These are phyloP conservation scores for Drosophila fuyamai DNA, from an alignment of 1,140 invertebrate genomes.

Conservation along the genomic window DNA sequence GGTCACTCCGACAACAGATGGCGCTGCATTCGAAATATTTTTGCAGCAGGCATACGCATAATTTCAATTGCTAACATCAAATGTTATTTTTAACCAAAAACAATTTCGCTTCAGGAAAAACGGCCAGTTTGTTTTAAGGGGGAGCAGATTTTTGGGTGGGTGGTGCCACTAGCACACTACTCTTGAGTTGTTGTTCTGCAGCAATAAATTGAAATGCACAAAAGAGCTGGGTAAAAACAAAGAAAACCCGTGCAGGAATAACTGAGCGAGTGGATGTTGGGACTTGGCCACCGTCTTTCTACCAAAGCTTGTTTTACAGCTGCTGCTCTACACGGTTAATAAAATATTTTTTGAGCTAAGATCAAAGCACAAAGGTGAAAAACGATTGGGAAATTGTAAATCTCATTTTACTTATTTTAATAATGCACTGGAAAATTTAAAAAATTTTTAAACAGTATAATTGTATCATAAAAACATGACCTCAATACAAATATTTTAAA, in stretches of 20 bases:
- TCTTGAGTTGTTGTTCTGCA: constrained; percentile 36
- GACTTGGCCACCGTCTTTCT: constrained; percentile 32
- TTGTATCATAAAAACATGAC: too few relatives aligned
- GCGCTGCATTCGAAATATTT: constrained; percentile 54
- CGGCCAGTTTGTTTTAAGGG: constrained; percentile 17
- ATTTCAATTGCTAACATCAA: constrained; percentile 65
- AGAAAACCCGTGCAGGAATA: constrained; percentile 11
- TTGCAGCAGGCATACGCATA: constrained; percentile 60
- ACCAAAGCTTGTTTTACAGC: constrained; percentile 59
- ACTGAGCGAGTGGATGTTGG: constrained; percentile 25
- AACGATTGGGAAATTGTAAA: too few relatives aligned
- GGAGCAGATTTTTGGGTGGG: constrained; percentile 14
- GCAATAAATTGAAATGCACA: constrained; percentile 48
- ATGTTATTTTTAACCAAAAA: constrained; percentile 65
- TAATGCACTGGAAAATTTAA: too few relatives aligned
- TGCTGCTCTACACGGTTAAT: constrained; percentile 12
- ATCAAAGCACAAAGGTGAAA: neutral
- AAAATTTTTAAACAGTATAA: too few relatives aligned
- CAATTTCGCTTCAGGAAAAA: constrained; percentile 40
- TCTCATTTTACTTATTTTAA: too few relatives aligned
- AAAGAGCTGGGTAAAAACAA: constrained; percentile 7
- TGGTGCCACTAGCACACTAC: constrained; percentile 14
- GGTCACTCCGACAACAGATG: constrained; percentile 58
- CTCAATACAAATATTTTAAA: too few relatives aligned
- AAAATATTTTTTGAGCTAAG: neutral